Percentiles rank a stretch among this genome's conserved stretches.
Conservation (phyloP, 2,797 vertebrate species). For the Emydoidea blandingii region DNA sequence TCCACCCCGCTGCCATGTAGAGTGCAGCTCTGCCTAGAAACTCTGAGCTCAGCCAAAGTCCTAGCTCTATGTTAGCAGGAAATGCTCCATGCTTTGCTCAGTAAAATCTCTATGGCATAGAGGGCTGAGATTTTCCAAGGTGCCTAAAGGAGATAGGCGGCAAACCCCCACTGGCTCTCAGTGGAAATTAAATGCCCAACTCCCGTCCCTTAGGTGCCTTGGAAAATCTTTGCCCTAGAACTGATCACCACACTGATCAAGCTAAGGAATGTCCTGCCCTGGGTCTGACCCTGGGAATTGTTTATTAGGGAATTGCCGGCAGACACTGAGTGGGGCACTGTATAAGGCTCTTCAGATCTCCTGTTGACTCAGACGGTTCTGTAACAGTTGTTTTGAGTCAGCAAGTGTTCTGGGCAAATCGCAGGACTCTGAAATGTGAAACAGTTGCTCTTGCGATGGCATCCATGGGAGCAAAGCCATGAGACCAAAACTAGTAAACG, state of each 20-base stretch:
- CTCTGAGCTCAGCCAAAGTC: background rate
- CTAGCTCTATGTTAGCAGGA: background rate
- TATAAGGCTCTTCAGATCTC: background rate
- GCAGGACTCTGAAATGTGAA: slow-evolving; percentile 40
- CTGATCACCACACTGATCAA: background rate
- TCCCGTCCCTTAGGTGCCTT: background rate
- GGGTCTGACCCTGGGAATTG: background rate
- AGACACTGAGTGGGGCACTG: background rate
- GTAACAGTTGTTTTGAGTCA: slow-evolving; percentile 39
- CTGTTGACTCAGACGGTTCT: slow-evolving; percentile 40
- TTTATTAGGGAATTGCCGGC: slow-evolving; percentile 31
- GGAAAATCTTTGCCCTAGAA: background rate
- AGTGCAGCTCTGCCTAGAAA: background rate
- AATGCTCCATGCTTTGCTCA: background rate
- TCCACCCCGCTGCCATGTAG: too few relatives aligned
- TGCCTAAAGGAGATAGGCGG: background rate
- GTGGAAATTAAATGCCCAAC: background rate
- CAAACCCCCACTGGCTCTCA: background rate
- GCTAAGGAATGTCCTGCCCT: rapidly evolving
- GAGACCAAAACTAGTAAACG: rapidly evolving
- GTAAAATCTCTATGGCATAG: rapidly evolving
- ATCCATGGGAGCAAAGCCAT: background rate
- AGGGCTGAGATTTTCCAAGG: background rate
- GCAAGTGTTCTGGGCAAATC: background rate
- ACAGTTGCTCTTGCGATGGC: rapidly evolving